Base-by-base conservation (phyloP, 53 echinoderm and acorn worm species). In the Temnopleurus reevesii region DNA sequence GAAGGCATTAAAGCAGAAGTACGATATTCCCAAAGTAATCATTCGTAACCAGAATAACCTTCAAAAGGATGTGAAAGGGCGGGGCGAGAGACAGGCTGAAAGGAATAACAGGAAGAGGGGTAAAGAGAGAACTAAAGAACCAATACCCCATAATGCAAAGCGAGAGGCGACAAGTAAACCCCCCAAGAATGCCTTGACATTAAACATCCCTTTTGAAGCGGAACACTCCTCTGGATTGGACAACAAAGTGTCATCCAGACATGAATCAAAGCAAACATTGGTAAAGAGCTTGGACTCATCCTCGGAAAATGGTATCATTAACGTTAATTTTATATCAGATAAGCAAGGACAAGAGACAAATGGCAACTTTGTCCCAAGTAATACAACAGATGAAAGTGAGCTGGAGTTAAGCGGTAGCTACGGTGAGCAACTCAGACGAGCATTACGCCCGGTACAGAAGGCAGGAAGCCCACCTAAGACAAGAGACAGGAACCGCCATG, bases 141-240 rank as follows among this genome's bases (percentile, higher is more conserved):
- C 90, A 12, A 57, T 51, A 29, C 49, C 90, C 54, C 64, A 65
- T 30, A 91, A 87, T 77, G 86, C 79, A 27, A 90, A 91, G 83
- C 92, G 76, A 15, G 89, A 89, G 46, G 79, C 41, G 45, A 30
- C 77, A 2, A 46, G 65, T 46, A 59, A 79, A 64, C 12, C 86
- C 3, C 13, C 76, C 25, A 86, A 51, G n/a, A 92, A 86, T 45
- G 65, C 71, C 61, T 34, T 93, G 54, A 66, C 71, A 19, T 53
- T 93, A 23, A 93, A 93, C 91, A 93, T 91, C 49, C 89, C 93
- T 7, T n/a, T 55, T 86, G 93, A 89, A 23, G 76, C 58, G 63
- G 46, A 46, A 34, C 1, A 8, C 4, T 38, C 51, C 23, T 45
- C 60, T 44, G 55, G 55, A 45, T 29, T 77, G 55, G 86, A 92